Conservation (phyloP, 2,797 vertebrate genomes). For the Taenioides sp. region DNA sequence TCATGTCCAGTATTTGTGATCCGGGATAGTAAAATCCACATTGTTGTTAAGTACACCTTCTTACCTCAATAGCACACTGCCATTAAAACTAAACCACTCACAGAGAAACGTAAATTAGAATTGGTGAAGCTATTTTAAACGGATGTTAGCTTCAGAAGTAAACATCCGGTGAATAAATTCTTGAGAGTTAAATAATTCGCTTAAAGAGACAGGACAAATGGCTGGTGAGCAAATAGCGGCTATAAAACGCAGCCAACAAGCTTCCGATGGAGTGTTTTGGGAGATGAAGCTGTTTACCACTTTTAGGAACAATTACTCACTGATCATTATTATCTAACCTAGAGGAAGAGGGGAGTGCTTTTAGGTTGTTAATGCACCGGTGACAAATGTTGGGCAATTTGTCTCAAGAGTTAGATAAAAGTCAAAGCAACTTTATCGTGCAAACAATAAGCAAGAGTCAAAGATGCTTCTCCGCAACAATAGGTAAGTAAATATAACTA, state of each 20-base stretch:
- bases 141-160: not conserved
- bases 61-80: not conserved
- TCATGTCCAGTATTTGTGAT: not conserved
- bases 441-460: not conserved
- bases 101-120: not conserved
- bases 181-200: not conserved
- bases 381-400: conserved; percentile 7
- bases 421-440: not conserved
- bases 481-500: too few species aligned
- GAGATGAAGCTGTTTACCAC: conserved; percentile 10
- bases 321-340: conserved; percentile 14
- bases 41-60: not conserved
- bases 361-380: not conserved
- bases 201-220: conserved; percentile 1
- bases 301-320: conserved; percentile 18
- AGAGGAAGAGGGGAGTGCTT: conserved; percentile 12
- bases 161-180: not conserved
- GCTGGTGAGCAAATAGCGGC: not conserved
- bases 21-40: not conserved
- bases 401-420: not conserved
- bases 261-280: not conserved
- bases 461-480: not conserved
- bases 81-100: not conserved
- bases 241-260: not conserved
- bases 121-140: not conserved